Percentiles rank a stretch among this genome's conserved stretches.
These are phyloP conservation scores for Drosophila testacea DNA, from an alignment of 2,888 invertebrate genomes.

Conservation along the genomic window DNA sequence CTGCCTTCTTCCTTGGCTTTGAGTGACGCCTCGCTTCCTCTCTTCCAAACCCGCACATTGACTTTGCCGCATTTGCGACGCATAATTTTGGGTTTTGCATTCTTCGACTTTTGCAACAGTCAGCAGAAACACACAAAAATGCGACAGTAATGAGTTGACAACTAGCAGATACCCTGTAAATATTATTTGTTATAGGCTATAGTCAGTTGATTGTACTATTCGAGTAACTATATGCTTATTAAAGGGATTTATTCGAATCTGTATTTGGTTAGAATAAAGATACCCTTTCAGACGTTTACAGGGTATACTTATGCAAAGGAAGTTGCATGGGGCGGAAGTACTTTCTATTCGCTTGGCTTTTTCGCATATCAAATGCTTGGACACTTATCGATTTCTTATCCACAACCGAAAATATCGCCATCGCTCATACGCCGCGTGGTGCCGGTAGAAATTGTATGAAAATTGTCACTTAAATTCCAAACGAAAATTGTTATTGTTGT, in stretches of 20 bases:
- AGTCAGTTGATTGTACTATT: neutral
- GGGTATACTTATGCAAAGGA: neutral
- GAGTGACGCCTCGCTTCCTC: conserved; percentile 23
- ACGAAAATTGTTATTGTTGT: conserved; percentile 40
- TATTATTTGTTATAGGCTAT: too few relatives aligned
- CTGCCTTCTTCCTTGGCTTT: conserved; percentile 1
- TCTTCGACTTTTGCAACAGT: conserved; percentile 50
- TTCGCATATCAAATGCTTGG: conserved; percentile 19
- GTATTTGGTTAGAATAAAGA: neutral
- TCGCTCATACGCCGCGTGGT: conserved; percentile 71
- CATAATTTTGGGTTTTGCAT: conserved; percentile 68
- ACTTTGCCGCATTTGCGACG: conserved; percentile 59
- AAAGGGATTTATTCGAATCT: neutral
- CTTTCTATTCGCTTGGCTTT: conserved; percentile 9
- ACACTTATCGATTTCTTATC: conserved; percentile 64
- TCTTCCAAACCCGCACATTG: conserved; percentile 18
- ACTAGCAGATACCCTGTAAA: conserved; percentile 21
- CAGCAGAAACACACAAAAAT: conserved; percentile 28
- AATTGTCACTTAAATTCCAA: conserved; percentile 75
- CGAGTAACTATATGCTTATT: neutral
- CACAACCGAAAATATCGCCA: conserved; percentile 53
- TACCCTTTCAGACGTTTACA: neutral
- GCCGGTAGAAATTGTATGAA: conserved; percentile 64
- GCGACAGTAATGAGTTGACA: neutral
- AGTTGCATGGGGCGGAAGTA: conserved; percentile 28